phyloP scores from a whole-genome alignment of 2,888 invertebrate species.

The Coenonympha glycerion region DNA sequence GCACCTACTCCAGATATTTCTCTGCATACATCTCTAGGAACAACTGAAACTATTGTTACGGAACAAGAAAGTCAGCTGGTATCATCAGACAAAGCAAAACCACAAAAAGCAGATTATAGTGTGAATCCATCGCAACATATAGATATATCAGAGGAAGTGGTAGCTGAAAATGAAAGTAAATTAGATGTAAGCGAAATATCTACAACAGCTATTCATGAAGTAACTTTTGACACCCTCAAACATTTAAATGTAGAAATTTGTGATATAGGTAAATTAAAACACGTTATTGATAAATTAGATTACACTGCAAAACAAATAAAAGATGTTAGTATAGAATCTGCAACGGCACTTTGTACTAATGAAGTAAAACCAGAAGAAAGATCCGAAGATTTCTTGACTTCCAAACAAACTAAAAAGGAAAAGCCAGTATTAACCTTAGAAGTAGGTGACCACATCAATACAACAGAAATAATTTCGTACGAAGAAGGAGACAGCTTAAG shows the following conservation, averaged over 20 bases:
- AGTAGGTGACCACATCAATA: conserved; percentile 38
- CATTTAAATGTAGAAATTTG: conserved; percentile 45
- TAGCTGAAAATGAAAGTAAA: conserved; percentile 45
- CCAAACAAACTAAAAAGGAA: conserved; percentile 29
- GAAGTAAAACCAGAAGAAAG: conserved; percentile 68
- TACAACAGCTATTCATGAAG: conserved; percentile 34
- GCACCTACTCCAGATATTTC: conserved; percentile 51
- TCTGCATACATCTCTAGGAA: conserved; percentile 35
- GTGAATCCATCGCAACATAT: conserved; percentile 60
- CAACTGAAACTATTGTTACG: conserved; percentile 44
- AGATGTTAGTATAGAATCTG: conserved; percentile 37
- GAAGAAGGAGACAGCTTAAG: conserved; percentile 41
- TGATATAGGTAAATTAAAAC: conserved; percentile 43
- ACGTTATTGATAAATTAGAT: conserved; percentile 29
- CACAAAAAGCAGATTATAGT: conserved; percentile 51
- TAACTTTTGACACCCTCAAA: conserved; percentile 39
- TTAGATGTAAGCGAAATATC: conserved; percentile 34
- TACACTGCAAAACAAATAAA: conserved; percentile 31
- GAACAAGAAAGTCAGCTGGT: conserved; percentile 43
- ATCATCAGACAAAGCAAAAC: conserved; percentile 36
- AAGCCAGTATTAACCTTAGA: conserved; percentile 39
- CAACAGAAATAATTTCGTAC: conserved; percentile 37
- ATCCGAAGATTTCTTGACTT: conserved; percentile 35
- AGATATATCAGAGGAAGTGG: conserved; percentile 41
- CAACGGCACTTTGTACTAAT: conserved; percentile 49